Percentiles rank a stretch among this genome's conserved stretches.
Conservation (phyloP, 2,888 invertebrate genomes). For the Pachymerium ferrugineum region DNA sequence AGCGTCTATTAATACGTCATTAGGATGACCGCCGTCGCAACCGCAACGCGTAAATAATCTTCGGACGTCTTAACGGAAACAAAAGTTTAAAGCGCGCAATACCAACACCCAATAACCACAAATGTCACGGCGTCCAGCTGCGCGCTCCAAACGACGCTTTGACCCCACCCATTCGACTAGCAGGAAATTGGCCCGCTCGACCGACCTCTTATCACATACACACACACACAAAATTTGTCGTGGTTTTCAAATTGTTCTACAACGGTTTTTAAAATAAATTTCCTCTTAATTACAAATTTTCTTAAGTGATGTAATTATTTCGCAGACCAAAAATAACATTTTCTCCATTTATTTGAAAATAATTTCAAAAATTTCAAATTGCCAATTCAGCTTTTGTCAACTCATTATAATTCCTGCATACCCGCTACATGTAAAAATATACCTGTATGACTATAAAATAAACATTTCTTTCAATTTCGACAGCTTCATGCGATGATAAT, state of each 20-base stretch:
- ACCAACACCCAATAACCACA: constrained; percentile 1
- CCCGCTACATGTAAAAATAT: too few species aligned
- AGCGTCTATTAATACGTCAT: constrained; percentile 27
- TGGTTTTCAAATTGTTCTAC: constrained; percentile 4
- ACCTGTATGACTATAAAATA: too few species aligned
- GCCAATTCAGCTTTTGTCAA: too few species aligned
- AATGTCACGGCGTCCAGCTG: constrained; percentile 16
- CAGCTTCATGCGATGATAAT: too few species aligned
- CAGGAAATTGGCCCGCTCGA: constrained; percentile 8
- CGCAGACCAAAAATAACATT: too few species aligned
- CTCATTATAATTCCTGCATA: too few species aligned
- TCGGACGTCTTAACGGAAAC: not conserved
- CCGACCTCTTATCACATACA: constrained; percentile 17
- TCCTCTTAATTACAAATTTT: too few species aligned
- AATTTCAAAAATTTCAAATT: too few species aligned
- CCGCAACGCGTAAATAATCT: constrained; percentile 27
- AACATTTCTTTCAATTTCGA: too few species aligned
- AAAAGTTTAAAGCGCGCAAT: not conserved
- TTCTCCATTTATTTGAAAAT: too few species aligned
- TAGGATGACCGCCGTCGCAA: constrained; percentile 20
- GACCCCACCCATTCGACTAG: constrained; percentile 2
- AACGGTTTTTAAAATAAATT: too few species aligned
- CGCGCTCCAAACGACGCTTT: constrained; percentile 8
- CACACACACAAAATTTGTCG: not conserved
- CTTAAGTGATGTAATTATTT: too few species aligned